These are phyloP conservation scores for Anas platyrhynchos DNA, from an alignment of 2,113 vertebrate genomes.

Conservation along the genomic window DNA sequence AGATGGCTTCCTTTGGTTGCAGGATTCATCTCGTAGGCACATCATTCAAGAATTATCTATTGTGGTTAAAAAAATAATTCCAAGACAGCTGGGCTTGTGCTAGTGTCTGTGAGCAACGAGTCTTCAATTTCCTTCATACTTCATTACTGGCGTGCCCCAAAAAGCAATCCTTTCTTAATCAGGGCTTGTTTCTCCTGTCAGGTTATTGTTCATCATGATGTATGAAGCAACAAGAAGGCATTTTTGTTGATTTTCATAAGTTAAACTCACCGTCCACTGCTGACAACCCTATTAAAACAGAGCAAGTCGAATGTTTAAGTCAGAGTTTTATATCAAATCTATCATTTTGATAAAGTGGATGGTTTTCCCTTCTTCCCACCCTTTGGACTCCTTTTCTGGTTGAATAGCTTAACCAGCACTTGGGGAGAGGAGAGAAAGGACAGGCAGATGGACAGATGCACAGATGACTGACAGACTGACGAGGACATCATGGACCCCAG, in stretches of 20 bases:
- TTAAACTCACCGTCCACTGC: slow-evolving; percentile 16
- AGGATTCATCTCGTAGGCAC: slow-evolving; percentile 65
- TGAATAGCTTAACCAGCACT: neutral
- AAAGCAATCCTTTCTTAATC: slow-evolving; percentile 62
- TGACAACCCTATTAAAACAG: slow-evolving; percentile 59
- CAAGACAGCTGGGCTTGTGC: slow-evolving; percentile 52
- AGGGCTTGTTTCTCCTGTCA: slow-evolving; percentile 46
- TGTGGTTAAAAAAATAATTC: slow-evolving; percentile 43
- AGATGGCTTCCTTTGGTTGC: slow-evolving; percentile 58
- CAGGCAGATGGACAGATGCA: neutral
- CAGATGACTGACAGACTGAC: neutral
- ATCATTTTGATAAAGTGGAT: slow-evolving; percentile 24
- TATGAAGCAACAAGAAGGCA: slow-evolving; percentile 20
- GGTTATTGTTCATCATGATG: slow-evolving; percentile 34
- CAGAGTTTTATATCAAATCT: neutral
- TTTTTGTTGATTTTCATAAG: slow-evolving; percentile 44
- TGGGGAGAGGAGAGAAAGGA: neutral
- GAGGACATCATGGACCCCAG: fast-evolving
- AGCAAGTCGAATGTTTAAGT: slow-evolving; percentile 23
- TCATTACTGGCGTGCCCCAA: slow-evolving; percentile 32
- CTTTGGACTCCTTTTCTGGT: neutral
- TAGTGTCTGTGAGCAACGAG: slow-evolving; percentile 64
- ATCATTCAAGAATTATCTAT: slow-evolving; percentile 72
- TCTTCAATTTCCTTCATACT: slow-evolving; percentile 64
- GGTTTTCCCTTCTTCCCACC: neutral